Base-by-base conservation (phyloP, 2,797 vertebrate genomes). In the Glossophaga mutica region DNA sequence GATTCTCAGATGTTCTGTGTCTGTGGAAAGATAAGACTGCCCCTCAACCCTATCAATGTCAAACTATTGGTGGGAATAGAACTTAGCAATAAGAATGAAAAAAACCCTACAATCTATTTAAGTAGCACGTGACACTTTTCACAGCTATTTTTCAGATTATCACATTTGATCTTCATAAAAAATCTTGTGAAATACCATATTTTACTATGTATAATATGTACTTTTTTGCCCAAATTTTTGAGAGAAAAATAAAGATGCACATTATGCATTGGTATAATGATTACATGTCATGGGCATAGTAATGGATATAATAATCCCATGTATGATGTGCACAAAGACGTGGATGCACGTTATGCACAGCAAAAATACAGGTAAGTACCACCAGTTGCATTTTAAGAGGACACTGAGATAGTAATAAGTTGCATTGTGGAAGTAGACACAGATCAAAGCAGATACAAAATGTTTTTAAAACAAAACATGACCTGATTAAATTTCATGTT, bases 391-490 rank as follows among this genome's bases (percentile, higher is more conserved):
- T 52, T 89, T 87, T 87, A 79, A 77, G 21, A 94, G 65, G 44
- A 88, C 96, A 65, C 3, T 71, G 68, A 82, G 21, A 71, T 26
- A 34, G 29, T 85, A 93, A 87, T 91, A 94, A 79, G 1, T 79
- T 73, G 15, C 19, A 70, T 57, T 62, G 2, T 50, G 34, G 29
- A 91, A 65, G 22, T 73, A 86, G n/a, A 76, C 44, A 87, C 26
- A 91, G 34, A 77, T 81, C 29, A 89, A 88, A 91, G 91, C 0
- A 87, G 22, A 70, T 91, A 37, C 55, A 91, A 84, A 79, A 52
- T 96, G 65, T 81, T 91, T 79, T 85, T 52, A 42, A 89, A 86
- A 85, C 10, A 86, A 96, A 70, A 59, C 12, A 90, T 87, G 44
- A 48, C 19, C 44, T 81, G 65, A 93, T 89, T 91, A 37, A 87